Evolutionary conservation across 2,888 invertebrate genomes (phyloP).

Genomic region (Mechanitis mazaeus): DNA sequence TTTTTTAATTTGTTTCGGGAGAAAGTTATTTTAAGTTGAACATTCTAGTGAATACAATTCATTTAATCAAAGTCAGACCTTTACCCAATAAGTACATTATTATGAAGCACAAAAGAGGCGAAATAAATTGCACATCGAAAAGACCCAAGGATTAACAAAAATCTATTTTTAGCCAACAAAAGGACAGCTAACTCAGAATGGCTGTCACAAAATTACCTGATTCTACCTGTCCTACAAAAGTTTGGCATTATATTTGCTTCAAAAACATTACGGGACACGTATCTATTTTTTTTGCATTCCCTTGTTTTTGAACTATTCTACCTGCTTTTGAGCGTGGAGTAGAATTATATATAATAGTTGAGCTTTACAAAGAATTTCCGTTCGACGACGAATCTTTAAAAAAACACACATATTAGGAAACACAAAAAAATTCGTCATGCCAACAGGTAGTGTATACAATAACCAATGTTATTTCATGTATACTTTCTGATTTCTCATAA

Average conservation of each 20-base stretch:
- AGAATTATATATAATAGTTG: no score
- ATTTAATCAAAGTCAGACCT: neutral
- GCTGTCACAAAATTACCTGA: slow-evolving; percentile 14
- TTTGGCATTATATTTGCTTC: slow-evolving; percentile 9
- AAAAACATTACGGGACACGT: slow-evolving; percentile 8
- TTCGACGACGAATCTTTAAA: no score
- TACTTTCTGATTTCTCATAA: no score
- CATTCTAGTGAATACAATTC: no score
- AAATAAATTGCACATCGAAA: slow-evolving; percentile 13
- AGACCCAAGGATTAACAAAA: slow-evolving; percentile 10
- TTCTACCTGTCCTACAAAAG: slow-evolving; percentile 16
- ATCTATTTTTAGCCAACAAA: slow-evolving; percentile 15
- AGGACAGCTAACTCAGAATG: slow-evolving; percentile 13
- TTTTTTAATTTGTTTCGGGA: no score
- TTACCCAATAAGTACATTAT: slow-evolving; percentile 3
- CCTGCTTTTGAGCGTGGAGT: slow-evolving; percentile 4
- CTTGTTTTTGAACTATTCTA: slow-evolving; percentile 8
- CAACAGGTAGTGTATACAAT: no score
- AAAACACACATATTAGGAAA: no score
- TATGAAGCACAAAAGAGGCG: slow-evolving; percentile 7
- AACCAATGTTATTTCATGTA: no score
- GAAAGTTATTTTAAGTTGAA: neutral
- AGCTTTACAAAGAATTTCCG: no score
- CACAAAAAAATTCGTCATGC: no score
- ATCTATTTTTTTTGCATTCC: slow-evolving; percentile 1